Evolutionary conservation across 2,797 vertebrate genomes (phyloP), one percentile per base, ranked within the genome.

Genomic region (Mionectes olivaceus): DNA sequence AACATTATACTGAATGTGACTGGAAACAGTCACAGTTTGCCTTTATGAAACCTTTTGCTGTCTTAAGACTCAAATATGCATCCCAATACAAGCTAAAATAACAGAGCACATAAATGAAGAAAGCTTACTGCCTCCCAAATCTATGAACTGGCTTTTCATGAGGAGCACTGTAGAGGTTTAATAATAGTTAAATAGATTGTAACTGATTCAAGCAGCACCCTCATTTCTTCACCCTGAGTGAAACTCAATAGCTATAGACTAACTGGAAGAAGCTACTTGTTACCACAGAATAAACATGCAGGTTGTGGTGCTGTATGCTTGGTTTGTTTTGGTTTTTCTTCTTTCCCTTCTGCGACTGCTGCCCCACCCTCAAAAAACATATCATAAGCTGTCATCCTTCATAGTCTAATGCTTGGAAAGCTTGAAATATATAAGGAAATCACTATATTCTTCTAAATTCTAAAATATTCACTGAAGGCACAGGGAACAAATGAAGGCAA

Each of bases 391-490:
- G 12, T 18, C 25, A 44, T 33, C 5, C 19, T 64, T 67, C 49
- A 74, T 6, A 52, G 9, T 24, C 17, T 60, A 35, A 64, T 8
- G 19, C 25, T 5, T 56, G 15, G 9, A 43, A 87, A 82, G 23
- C 46, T 28, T 60, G 12, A 23, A 64, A 69, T 11, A 76, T 0
- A 1, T 11, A 68, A 3, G 5, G 7, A 69, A 69, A 65, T 57
- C 16, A 39, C 0, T 0, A 46, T 5, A 43, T 5, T 43, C 8
- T 56, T 73, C 21, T 25, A 61, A 64, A 79, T n/a, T 65, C 27
- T 65, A 43, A n/a, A 70, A 33, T 0, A 1, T 14, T 18, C 44
- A 5, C 7, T 47, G 39, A 76, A 64, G 19, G 25, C 7, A 75
- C 11, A 18, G 0, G 46, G 6, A 64, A 44, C 10, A 82, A 83